phyloP scores from a whole-genome alignment of 2,888 invertebrate genomes.

The Trichopria drosophilae region DNA sequence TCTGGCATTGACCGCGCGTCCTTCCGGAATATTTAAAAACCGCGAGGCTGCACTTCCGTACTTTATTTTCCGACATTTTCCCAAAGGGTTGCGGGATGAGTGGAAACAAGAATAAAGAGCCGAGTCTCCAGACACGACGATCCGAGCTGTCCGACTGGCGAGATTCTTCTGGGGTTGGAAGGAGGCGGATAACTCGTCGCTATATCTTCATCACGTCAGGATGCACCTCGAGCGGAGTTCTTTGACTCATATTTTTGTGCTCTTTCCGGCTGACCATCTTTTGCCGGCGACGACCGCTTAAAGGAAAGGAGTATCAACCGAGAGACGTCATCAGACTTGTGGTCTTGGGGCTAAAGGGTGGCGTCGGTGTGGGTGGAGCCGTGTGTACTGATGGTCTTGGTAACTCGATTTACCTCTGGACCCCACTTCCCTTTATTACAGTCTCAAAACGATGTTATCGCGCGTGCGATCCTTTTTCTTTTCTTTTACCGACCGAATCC shows the following conservation, averaged over 20 bases:
- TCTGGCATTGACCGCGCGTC: no score
- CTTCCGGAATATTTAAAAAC: no score
- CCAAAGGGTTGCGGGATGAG: no score
- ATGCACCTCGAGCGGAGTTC: constrained; percentile 3
- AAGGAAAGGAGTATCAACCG: no score
- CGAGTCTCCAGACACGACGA: no score
- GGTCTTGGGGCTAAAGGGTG: constrained; percentile 6
- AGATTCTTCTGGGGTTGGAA: no score
- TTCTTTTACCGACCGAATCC: background rate
- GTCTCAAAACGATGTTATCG: constrained; percentile 50
- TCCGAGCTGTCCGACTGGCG: no score
- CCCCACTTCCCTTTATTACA: constrained; percentile 46
- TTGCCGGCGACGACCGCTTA: constrained; percentile 9
- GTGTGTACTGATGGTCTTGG: constrained; percentile 31
- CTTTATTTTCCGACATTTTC: no score
- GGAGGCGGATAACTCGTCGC: no score
- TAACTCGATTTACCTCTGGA: constrained; percentile 49
- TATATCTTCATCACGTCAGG: background rate
- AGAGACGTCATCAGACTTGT: no score
- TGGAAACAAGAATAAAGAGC: no score
- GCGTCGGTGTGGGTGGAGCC: constrained; percentile 14
- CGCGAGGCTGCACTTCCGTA: no score
- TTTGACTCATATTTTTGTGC: constrained; percentile 35
- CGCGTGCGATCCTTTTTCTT: constrained; percentile 3
- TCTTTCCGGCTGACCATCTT: constrained; percentile 3